Conservation (phyloP, 2,888 invertebrate genomes). For the Opisthograptis luteolata region DNA sequence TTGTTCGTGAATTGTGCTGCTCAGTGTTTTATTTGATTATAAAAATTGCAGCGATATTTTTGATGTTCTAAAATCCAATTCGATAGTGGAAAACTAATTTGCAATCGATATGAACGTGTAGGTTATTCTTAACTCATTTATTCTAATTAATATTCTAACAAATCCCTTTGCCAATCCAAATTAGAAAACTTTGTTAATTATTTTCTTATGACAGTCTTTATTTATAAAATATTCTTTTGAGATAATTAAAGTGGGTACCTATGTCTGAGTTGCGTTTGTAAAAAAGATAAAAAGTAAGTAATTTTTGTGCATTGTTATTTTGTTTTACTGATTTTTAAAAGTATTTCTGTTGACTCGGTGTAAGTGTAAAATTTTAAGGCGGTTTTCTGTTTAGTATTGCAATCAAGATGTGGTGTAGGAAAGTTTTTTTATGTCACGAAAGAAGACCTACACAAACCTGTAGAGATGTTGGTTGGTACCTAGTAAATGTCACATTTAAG, state of each 20-base stretch:
- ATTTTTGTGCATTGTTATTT: not conserved
- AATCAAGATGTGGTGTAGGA: constrained; percentile 59
- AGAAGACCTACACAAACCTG: not conserved
- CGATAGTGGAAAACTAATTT: not conserved
- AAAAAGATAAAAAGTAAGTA: not conserved
- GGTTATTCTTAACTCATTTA: not conserved
- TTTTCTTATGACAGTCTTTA: not conserved
- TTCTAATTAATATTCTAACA: not conserved
- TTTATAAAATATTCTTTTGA: no score
- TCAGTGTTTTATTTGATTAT: not conserved
- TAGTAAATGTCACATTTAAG: constrained; percentile 5
- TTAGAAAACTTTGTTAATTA: not conserved
- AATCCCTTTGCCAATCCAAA: constrained; percentile 8
- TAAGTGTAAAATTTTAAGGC: not conserved
- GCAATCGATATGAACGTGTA: not conserved
- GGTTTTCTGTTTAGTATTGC: constrained; percentile 8
- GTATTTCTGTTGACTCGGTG: no score
- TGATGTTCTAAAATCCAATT: not conserved
- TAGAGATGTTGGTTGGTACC: not conserved
- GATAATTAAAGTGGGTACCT: no score
- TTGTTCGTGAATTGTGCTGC: not conserved
- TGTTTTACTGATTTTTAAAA: no score
- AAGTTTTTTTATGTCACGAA: no score
- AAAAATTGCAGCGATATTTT: not conserved
- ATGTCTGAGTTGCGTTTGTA: no score